These are phyloP conservation scores for Eledona agricola DNA, from an alignment of 2,888 invertebrate species.

Conservation along the genomic window DNA sequence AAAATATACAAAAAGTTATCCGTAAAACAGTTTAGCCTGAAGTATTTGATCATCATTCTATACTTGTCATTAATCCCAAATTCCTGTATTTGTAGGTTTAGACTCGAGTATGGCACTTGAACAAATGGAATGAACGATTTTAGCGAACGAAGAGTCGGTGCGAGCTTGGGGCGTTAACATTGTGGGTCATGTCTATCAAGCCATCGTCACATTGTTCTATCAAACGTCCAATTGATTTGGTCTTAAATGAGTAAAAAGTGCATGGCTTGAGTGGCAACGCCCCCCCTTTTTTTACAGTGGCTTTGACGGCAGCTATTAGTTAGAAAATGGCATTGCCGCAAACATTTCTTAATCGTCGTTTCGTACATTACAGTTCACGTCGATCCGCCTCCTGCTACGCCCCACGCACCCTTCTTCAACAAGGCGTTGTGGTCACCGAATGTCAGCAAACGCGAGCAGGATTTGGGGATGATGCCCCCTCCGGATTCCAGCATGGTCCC, in stretches of 20 bases:
- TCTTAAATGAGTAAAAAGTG: slow-evolving; percentile 20
- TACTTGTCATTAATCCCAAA: slow-evolving; percentile 53
- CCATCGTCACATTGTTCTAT: slow-evolving; percentile 45
- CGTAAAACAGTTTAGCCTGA: slow-evolving; percentile 51
- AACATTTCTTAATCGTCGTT: slow-evolving; percentile 54
- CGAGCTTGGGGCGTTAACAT: slow-evolving; percentile 59
- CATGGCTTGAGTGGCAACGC: slow-evolving; percentile 61
- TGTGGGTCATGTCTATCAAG: slow-evolving; percentile 63
- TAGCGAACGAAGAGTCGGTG: slow-evolving; percentile 45
- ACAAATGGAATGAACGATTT: slow-evolving; percentile 48
- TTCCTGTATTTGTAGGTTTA: slow-evolving; percentile 52
- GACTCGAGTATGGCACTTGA: slow-evolving; percentile 39
- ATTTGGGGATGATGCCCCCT: slow-evolving; percentile 75
- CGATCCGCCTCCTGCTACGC: slow-evolving; percentile 49
- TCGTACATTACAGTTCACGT: slow-evolving; percentile 60
- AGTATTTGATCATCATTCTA: slow-evolving; percentile 54
- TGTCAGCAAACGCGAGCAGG: slow-evolving; percentile 66
- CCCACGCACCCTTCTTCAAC: slow-evolving; percentile 47
- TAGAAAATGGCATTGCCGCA: slow-evolving; percentile 45
- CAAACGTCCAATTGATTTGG: neutral
- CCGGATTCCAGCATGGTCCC: slow-evolving; percentile 70
- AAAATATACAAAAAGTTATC: slow-evolving; percentile 37
- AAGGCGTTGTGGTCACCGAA: slow-evolving; percentile 56
- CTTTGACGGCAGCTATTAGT: slow-evolving; percentile 60
- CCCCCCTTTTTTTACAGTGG: slow-evolving; percentile 61